Evolutionary conservation across 2,888 invertebrate species (phyloP), one percentile per base, ranked within the genome.

Genomic region (Rhabditophanes sp.): DNA sequence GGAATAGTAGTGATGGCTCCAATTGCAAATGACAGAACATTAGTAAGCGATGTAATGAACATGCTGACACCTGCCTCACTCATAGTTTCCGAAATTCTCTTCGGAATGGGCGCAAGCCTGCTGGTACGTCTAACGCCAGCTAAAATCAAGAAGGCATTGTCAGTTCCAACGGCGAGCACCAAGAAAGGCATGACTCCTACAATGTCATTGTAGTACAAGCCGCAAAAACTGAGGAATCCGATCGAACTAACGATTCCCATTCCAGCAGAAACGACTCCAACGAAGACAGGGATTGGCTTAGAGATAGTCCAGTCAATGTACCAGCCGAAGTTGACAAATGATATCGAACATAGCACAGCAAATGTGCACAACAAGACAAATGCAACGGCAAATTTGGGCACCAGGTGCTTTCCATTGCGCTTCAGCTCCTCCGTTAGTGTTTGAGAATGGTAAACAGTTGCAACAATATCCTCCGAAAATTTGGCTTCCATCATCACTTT

Each of bases 81-180:
- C 66, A 85, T 74, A 71, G 80, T 82, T 43, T 76, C 75, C 0
- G 78, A 83, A 79, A 85, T 80, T 25, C 85, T 73, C 56, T 80
- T 25, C 8, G 37, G 35, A 4, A 35, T 42, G 9, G 33, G 27
- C 9, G 30, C 26, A 3, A 28, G 38, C 8, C 65, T 45, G 4
- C 81, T 78, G 0, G 85, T 84, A 31, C 85, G 74, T 35, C 85
- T 73, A 82, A 87, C 84, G 0, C 84, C 83, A 2, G 85, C 85
- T 56, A 88, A 69, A 82, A 88, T 82, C 18, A 88, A 82, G 64
- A 88, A 88, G 1, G 85, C 87, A 66, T 87, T 87, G 65, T 88
- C 87, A 40, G 85, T 83, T 41, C 87, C 87, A 58, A 88, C 85
- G 61, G 85, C 87, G 54, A 87, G 80, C 80, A 87, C 87, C 39